phyloP scores from a whole-genome alignment of 2,113 vertebrate genomes.

The Ascaphus truei region DNA sequence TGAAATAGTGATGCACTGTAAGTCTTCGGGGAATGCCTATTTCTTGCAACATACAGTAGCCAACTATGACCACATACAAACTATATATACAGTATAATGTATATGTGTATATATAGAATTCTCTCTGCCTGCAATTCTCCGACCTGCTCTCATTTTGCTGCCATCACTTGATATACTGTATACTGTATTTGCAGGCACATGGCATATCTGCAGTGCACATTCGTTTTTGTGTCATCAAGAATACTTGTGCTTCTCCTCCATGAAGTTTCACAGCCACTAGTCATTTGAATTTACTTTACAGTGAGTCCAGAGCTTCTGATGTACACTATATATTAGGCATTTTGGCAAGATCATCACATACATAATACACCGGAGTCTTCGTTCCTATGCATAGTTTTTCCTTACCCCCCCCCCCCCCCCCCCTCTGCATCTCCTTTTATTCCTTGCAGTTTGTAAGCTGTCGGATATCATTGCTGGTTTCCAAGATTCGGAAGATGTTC shows the following conservation, averaged over 20 bases:
- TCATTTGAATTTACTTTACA: neutral
- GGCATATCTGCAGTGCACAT: neutral
- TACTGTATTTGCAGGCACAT: neutral
- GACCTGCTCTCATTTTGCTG: neutral
- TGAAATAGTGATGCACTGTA: neutral
- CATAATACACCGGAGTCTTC: neutral
- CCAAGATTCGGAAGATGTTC: slow-evolving; percentile 31
- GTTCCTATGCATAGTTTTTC: neutral
- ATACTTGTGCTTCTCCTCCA: neutral
- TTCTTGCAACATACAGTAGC: slow-evolving; percentile 18
- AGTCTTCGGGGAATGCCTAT: neutral
- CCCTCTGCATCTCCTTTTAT: neutral
- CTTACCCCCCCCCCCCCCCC: neutral
- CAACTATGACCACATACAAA: slow-evolving; percentile 6
- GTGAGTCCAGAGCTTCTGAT: neutral
- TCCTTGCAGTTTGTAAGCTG: slow-evolving; percentile 25
- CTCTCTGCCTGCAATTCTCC: neutral
- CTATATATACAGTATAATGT: too few species aligned
- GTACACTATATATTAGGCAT: neutral
- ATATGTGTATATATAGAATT: too few species aligned
- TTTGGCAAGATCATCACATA: neutral
- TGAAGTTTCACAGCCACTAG: neutral
- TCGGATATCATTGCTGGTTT: slow-evolving; percentile 31
- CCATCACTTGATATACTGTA: neutral
- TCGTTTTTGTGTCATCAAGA: neutral